These are phyloP conservation scores for Arion vulgaris DNA, from an alignment of 1,140 invertebrate genomes.

Conservation along the genomic window DNA sequence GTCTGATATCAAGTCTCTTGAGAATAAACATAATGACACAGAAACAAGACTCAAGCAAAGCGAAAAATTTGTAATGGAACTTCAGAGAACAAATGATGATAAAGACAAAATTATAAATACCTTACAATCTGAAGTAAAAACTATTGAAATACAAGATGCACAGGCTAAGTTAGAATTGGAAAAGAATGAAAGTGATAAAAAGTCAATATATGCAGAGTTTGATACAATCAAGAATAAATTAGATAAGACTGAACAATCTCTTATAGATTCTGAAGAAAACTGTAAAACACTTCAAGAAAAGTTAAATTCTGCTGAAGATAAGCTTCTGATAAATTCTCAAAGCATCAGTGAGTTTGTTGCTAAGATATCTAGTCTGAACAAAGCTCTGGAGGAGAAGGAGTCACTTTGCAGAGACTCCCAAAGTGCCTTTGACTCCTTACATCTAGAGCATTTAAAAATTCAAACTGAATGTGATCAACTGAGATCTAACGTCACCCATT, in stretches of 20 bases:
- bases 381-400: constrained; percentile 27
- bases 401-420: constrained; percentile 27
- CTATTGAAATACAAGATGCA: background rate
- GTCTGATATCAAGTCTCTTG: constrained; percentile 8
- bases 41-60: constrained; percentile 3
- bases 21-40: constrained; percentile 34
- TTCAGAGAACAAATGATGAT: background rate
- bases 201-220: background rate
- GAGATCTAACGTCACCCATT: constrained; percentile 8
- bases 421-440: constrained; percentile 10
- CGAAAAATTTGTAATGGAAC: background rate
- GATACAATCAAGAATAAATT: background rate
- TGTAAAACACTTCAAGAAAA: constrained; percentile 16
- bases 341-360: background rate
- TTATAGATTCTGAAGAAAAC: constrained; percentile 5
- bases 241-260: background rate
- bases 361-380: constrained; percentile 2
- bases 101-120: background rate
- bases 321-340: constrained; percentile 1
- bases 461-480: constrained; percentile 18
- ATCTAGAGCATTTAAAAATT: constrained; percentile 13
- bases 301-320: background rate
- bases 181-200: background rate
- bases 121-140: background rate
- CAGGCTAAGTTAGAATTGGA: background rate